Conservation (phyloP, 1,140 invertebrate species). For the Nymphalis io region DNA sequence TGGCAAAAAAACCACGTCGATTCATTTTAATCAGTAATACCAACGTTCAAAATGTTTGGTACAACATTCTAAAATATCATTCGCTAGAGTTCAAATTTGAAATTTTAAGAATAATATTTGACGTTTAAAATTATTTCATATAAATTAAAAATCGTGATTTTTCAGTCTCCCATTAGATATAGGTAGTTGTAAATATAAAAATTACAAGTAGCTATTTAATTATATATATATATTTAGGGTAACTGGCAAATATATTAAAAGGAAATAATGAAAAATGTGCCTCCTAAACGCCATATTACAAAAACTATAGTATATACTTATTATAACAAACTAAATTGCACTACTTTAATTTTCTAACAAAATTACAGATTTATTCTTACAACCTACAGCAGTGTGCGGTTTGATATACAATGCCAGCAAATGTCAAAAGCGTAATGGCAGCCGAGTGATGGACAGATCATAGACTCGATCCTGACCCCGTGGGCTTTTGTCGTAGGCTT, state of each 20-base stretch:
- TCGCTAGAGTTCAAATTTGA: background rate
- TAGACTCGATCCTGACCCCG: no score
- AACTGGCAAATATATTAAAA: background rate
- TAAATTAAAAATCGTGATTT: conserved; percentile 5
- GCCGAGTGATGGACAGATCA: no score
- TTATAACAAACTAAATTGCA: no score
- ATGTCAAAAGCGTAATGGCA: no score
- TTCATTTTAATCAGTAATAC: background rate
- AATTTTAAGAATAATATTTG: background rate
- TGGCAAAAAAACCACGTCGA: no score
- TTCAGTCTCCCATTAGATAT: conserved; percentile 13
- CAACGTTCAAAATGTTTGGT: background rate
- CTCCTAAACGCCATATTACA: no score
- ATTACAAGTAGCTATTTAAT: background rate
- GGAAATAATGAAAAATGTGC: background rate
- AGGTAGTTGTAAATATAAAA: background rate
- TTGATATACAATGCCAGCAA: no score
- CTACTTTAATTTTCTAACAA: no score
- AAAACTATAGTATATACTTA: no score
- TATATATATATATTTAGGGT: background rate
- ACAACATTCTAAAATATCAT: background rate
- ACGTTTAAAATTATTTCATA: background rate
- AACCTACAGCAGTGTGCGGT: no score
- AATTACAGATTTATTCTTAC: no score
- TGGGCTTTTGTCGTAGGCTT: no score